These are phyloP conservation scores for Ametastegia equiseti DNA, from an alignment of 2,888 invertebrate genomes.

Conservation along the genomic window DNA sequence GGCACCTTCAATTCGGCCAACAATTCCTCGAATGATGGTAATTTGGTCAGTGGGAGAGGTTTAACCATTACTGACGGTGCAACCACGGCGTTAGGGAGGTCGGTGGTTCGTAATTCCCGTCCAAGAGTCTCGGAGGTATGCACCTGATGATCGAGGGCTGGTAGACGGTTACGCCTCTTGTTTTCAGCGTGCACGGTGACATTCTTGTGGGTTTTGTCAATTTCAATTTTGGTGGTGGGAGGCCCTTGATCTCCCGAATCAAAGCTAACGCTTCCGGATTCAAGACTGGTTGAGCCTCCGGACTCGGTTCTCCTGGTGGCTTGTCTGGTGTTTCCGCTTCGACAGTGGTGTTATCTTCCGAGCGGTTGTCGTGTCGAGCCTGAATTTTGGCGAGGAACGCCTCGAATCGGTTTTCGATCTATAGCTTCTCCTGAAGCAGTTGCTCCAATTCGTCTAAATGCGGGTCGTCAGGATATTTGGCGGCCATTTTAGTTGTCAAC, in stretches of 20 bases:
- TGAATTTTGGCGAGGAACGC: not conserved
- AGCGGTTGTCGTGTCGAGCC: not conserved
- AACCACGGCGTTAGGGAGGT: not conserved
- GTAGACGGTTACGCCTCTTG: not conserved
- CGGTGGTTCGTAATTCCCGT: not conserved
- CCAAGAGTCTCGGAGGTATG: not conserved
- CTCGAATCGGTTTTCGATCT: not conserved
- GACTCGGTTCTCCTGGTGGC: not conserved
- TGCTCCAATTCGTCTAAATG: not conserved
- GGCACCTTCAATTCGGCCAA: not conserved
- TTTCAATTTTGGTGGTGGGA: conserved; percentile 38
- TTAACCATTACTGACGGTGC: conserved; percentile 10
- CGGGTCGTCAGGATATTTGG: not conserved
- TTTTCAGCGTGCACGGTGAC: not conserved
- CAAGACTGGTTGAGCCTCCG: not conserved
- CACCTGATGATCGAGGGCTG: not conserved
- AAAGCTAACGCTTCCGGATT: conserved; percentile 26
- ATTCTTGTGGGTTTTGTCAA: not conserved
- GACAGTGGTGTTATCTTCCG: not conserved
- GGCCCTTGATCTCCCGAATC: not conserved
- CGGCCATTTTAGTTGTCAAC: no score
- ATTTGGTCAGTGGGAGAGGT: not conserved
- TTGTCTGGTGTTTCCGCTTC: not conserved
- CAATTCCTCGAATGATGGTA: conserved; percentile 13
- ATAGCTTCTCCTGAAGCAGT: not conserved